phyloP scores from a whole-genome alignment of 2,113 vertebrate genomes.

The Chrysochloris asiatica region DNA sequence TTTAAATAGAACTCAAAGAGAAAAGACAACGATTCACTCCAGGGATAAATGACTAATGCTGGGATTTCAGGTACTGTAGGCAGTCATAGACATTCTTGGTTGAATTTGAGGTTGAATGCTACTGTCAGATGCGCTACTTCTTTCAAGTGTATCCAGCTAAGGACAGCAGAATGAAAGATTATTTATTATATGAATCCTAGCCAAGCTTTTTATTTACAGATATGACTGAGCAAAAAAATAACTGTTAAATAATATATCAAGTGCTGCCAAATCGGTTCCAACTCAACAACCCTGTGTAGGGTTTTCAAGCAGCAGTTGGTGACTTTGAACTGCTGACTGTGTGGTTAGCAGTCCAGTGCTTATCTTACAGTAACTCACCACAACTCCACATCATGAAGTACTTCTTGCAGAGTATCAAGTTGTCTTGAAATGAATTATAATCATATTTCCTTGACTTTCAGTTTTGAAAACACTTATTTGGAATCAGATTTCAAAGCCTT shows the following conservation, averaged over 20 bases:
- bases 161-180: not conserved
- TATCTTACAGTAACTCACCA: no score
- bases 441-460: constrained; percentile 15
- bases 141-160: constrained; percentile 20
- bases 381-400: not conserved
- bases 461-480: constrained; percentile 47
- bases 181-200: no score
- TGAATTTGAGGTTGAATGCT: constrained; percentile 21
- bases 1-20: constrained; percentile 29
- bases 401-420: constrained; percentile 50
- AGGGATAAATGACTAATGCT: not conserved
- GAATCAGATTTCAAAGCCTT: constrained; percentile 43
- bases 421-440: constrained; percentile 42
- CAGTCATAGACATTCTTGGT: constrained; percentile 5
- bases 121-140: not conserved
- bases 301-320: no score
- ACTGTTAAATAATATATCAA: no score
- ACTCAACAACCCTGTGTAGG: no score
- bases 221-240: not conserved
- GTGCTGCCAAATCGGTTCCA: no score
- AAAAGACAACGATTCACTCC: constrained; percentile 13
- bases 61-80: not conserved
- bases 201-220: constrained; percentile 25
- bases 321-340: no score
- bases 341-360: no score